phyloP scores from a whole-genome alignment of 2,113 vertebrate genomes.

The Piprites chloris region DNA sequence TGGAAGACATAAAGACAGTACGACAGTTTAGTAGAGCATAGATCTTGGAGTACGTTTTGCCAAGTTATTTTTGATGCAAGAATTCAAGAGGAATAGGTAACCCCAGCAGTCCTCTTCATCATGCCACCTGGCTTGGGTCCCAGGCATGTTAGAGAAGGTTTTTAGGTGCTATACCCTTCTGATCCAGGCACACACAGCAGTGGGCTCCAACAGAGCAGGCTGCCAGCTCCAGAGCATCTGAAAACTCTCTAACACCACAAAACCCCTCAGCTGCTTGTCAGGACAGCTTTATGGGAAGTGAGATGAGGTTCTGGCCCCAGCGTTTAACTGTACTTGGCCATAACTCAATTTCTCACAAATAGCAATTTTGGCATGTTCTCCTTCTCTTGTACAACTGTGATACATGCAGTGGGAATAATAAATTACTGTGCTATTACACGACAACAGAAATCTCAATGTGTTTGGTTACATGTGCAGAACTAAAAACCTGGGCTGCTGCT shows the following conservation, averaged over 20 bases:
- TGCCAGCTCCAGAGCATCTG: conserved; percentile 5
- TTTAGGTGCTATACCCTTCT: background rate
- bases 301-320: conserved; percentile 37
- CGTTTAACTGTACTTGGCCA: background rate
- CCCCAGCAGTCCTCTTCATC: background rate
- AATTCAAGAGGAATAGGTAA: background rate
- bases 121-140: background rate
- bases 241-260: background rate
- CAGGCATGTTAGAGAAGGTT: background rate
- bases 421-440: conserved; percentile 19
- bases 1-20: background rate
- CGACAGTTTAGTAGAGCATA: background rate
- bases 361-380: conserved; percentile 32
- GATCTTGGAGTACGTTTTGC: fast-evolving
- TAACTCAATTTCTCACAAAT: conserved; percentile 56
- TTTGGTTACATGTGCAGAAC: background rate
- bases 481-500: background rate
- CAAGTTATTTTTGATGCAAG: background rate
- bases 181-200: background rate
- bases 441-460: background rate
- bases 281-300: conserved; percentile 30
- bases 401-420: conserved; percentile 39
- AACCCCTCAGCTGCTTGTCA: conserved; percentile 35
- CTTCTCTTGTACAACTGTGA: conserved; percentile 12
- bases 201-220: background rate